A percentile compares a stretch with the other conserved stretches of the same genome.
Evolutionary conservation across 1,140 invertebrate species (phyloP).

Genomic region (Musca vetustissima): DNA sequence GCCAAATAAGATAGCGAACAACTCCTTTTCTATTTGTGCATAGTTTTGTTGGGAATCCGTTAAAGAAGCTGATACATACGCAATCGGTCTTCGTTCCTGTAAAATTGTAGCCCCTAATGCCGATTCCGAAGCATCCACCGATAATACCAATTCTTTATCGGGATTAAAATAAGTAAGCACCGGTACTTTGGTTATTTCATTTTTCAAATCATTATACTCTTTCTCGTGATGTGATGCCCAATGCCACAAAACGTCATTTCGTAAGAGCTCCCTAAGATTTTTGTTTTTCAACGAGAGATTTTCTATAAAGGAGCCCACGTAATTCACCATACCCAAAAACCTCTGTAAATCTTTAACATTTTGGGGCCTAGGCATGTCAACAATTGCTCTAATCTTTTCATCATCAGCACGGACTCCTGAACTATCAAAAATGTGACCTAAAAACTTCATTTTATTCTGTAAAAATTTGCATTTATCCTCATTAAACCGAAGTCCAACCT

Average conservation of each 20-base stretch:
- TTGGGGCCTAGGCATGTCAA: constrained; percentile 35
- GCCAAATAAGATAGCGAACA: constrained; percentile 51
- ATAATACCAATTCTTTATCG: constrained; percentile 38
- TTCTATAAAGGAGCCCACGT: constrained; percentile 36
- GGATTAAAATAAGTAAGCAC: constrained; percentile 45
- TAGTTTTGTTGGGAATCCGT: constrained; percentile 51
- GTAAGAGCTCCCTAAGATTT: constrained; percentile 34
- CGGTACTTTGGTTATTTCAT: constrained; percentile 35
- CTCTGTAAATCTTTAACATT: constrained; percentile 33
- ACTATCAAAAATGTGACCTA: constrained; percentile 38
- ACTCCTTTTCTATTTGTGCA: constrained; percentile 57
- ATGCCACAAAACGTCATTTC: constrained; percentile 10
- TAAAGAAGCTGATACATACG: constrained; percentile 44
- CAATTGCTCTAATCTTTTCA: constrained; percentile 38
- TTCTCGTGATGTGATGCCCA: constrained; percentile 7
- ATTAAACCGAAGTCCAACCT: constrained; percentile 23
- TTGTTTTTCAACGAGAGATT: constrained; percentile 37
- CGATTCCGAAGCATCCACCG: constrained; percentile 44
- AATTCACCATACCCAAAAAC: constrained; percentile 33
- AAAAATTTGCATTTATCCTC: constrained; percentile 26
- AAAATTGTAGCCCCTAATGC: constrained; percentile 46
- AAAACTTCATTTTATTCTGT: constrained; percentile 42
- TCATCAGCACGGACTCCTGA: constrained; percentile 34
- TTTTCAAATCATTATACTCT: constrained; percentile 35
- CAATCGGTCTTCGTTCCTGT: constrained; percentile 43